Evolutionary conservation across 2,888 invertebrate species (phyloP).

Genomic region (Idaea aversata): DNA sequence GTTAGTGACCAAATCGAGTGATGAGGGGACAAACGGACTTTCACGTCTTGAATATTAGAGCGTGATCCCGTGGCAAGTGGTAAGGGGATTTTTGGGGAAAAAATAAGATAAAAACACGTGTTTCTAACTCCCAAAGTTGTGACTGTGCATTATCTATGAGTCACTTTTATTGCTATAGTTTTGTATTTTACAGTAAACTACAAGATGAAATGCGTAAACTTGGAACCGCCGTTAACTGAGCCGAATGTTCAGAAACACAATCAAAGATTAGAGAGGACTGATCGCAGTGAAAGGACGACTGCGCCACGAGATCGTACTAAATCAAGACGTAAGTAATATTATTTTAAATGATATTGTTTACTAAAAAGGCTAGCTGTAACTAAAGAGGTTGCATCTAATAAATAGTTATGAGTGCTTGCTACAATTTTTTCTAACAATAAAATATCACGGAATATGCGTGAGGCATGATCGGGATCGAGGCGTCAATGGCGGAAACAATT

Average conservation of each 20-base stretch:
- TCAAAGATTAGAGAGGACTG: conserved; percentile 69
- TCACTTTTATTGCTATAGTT: conserved; percentile 1
- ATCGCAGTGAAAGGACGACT: conserved; percentile 36
- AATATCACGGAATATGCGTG: no score
- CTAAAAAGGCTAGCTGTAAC: not conserved
- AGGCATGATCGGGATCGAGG: no score
- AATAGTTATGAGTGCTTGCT: not conserved
- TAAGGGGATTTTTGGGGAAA: no score
- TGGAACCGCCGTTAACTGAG: conserved; percentile 74
- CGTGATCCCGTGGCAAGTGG: no score
- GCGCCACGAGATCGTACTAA: conserved; percentile 69
- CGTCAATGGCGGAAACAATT: no score
- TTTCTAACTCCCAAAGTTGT: no score
- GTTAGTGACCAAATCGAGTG: no score
- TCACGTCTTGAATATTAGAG: not conserved
- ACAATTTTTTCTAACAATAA: not conserved
- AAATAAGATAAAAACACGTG: no score
- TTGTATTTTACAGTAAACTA: conserved; percentile 58
- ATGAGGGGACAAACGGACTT: not conserved
- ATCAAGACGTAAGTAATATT: conserved; percentile 60
- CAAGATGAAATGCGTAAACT: conserved; percentile 70
- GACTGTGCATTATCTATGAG: no score
- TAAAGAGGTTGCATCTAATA: not conserved
- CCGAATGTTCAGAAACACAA: conserved; percentile 77
- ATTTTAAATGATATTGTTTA: no score